phyloP scores from a whole-genome alignment of 2,888 invertebrate genomes.

The Magallana nippona region DNA sequence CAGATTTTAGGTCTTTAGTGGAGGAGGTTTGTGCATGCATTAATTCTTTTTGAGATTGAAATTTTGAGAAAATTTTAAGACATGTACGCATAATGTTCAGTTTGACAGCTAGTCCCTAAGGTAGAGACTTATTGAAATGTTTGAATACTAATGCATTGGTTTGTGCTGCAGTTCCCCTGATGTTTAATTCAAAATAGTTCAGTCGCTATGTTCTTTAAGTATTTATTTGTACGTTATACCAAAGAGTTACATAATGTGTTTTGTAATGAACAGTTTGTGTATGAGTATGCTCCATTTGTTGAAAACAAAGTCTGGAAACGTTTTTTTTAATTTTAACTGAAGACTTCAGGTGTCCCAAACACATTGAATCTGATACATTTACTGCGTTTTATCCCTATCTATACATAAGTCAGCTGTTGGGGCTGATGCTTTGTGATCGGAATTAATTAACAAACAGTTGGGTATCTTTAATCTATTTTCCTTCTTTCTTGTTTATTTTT shows the following conservation, averaged over 20 bases:
- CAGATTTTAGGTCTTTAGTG: too few species aligned
- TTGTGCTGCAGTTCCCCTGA: neutral
- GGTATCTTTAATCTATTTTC: conserved; percentile 2
- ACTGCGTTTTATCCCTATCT: neutral
- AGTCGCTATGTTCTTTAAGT: neutral
- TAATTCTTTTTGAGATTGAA: too few species aligned
- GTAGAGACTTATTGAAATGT: too few species aligned
- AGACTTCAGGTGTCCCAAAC: neutral
- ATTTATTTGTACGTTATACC: neutral
- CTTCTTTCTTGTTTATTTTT: neutral
- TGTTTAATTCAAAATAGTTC: neutral
- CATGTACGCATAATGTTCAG: too few species aligned
- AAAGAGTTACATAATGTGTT: conserved; percentile 1
- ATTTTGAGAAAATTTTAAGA: too few species aligned
- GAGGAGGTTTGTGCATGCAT: too few species aligned
- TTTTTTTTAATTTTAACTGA: neutral
- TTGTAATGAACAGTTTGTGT: neutral
- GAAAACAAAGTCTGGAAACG: conserved; percentile 1
- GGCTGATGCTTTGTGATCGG: conserved; percentile 10
- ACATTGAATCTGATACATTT: neutral
- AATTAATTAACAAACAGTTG: neutral
- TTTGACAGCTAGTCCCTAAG: too few species aligned
- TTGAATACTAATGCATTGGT: too few species aligned
- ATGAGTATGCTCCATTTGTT: conserved; percentile 6
- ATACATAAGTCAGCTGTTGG: neutral